Conservation (phyloP, 2,113 vertebrate species). For the Lophochroa leadbeateri region DNA sequence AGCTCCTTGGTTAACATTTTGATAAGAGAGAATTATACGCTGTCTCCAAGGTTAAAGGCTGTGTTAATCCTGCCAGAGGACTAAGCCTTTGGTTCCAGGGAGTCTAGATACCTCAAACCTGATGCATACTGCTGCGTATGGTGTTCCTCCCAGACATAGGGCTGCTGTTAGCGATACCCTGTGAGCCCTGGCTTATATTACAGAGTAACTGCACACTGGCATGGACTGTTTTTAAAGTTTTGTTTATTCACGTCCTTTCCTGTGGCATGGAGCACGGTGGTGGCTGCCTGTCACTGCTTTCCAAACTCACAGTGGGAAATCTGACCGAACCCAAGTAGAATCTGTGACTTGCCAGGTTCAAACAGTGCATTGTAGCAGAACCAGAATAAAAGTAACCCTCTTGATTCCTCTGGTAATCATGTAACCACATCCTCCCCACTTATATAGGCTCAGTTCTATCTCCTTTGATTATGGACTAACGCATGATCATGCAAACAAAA, state of each 20-base stretch:
- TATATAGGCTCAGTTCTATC: background rate
- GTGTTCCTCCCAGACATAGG: background rate
- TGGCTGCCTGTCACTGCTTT: background rate
- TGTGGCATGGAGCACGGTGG: fast-evolving
- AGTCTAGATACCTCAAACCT: constrained; percentile 24
- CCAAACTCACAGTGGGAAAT: background rate
- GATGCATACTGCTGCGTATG: background rate
- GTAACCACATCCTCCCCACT: fast-evolving
- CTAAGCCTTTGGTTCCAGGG: constrained; percentile 49
- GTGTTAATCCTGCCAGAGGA: background rate
- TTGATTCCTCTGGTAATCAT: background rate
- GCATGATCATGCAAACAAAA: background rate
- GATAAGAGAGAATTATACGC: background rate
- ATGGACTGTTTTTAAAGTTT: background rate
- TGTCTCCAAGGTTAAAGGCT: background rate
- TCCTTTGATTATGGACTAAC: background rate
- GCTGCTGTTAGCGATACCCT: background rate
- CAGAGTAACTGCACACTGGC: background rate
- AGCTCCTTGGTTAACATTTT: background rate
- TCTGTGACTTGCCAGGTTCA: background rate
- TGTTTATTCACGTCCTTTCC: background rate
- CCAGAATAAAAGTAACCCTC: background rate
- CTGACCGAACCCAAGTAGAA: background rate
- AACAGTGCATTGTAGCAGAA: background rate
- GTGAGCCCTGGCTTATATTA: background rate